phyloP scores from a whole-genome alignment of 2,888 invertebrate species.

The Polydrusus pterygomalis region DNA sequence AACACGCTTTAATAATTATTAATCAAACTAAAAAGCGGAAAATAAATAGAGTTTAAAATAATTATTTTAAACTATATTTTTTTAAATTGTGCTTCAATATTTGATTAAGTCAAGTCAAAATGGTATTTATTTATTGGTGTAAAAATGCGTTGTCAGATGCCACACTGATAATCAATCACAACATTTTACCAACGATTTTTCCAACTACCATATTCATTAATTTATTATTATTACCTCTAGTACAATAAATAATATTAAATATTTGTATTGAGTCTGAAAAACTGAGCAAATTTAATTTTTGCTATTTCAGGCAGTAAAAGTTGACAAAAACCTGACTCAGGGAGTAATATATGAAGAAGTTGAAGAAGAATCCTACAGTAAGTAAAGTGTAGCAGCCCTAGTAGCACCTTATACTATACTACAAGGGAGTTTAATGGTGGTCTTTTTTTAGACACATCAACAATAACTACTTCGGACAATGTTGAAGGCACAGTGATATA shows the following conservation, averaged over 20 bases:
- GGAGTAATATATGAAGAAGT: slow-evolving; percentile 74
- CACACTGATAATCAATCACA: too few species aligned
- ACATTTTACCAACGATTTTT: too few species aligned
- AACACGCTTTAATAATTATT: too few species aligned
- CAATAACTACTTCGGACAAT: slow-evolving; percentile 68
- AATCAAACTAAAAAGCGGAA: too few species aligned
- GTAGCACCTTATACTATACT: slow-evolving; percentile 1
- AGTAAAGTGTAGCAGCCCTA: slow-evolving; percentile 56
- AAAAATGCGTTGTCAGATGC: too few species aligned
- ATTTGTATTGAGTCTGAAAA: neutral
- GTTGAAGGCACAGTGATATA: slow-evolving; percentile 74
- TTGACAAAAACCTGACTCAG: slow-evolving; percentile 72
- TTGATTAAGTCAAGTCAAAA: too few species aligned
- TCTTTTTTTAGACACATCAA: slow-evolving; percentile 65
- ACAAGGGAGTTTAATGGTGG: slow-evolving; percentile 8
- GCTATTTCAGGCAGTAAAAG: slow-evolving; percentile 74
- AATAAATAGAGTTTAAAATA: too few species aligned
- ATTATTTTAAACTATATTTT: too few species aligned
- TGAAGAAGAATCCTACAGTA: slow-evolving; percentile 73
- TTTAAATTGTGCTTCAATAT: too few species aligned
- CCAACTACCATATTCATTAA: neutral
- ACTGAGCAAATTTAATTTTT: slow-evolving; percentile 61
- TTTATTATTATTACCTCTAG: too few species aligned
- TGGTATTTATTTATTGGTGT: too few species aligned
- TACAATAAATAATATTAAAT: too few species aligned